Evolutionary conservation across 1,140 invertebrate genomes (phyloP), one percentile per base, ranked within the genome.

Genomic region (Lordiphosa collinella): DNA sequence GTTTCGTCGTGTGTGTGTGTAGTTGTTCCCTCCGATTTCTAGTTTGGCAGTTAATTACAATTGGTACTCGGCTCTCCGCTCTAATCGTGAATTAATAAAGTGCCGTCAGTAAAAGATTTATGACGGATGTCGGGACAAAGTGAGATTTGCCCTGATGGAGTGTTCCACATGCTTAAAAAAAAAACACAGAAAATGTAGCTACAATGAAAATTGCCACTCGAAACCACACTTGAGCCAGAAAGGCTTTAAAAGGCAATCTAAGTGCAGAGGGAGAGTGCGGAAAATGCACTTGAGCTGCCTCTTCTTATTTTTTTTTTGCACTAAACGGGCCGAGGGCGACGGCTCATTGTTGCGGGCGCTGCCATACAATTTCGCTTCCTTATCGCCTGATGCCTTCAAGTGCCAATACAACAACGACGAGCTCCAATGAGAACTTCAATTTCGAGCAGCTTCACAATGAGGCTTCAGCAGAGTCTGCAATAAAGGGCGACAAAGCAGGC

Each of bases 1-100:
- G 76, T 72, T 56, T 35, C 40, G 35, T 37, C 22, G 57, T 25
- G 16, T 18, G 49, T 34, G 18, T 13, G 0, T 22, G 12, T 14
- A 31, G 29, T 25, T 32, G 12, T 50, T 16, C 32, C 62, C 12
- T 37, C 35, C 69, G 56, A 62, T 46, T 55, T 60, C 61, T 67
- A 75, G 76, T 56, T 67, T 50, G 76, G 51, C 65, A 80, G 71
- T 82, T 80, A 80, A 80, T 80, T 80, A 75, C 78, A 84, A 84
- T 82, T 54, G 76, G 35, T 49, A 57, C 48, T 55, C 56, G 53
- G 54, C 54, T 67, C 31, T 65, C 52, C 22, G 18, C 25, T 40
- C 71, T 82, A 76, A 80, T 80, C 72, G 76, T 63, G 58, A 71
- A 80, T 80, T 80, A 80, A 80, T 84, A 80, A 82, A 84, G 71